Evolutionary conservation across 2,888 invertebrate genomes (phyloP).

Genomic region (Pelosia muscerda): DNA sequence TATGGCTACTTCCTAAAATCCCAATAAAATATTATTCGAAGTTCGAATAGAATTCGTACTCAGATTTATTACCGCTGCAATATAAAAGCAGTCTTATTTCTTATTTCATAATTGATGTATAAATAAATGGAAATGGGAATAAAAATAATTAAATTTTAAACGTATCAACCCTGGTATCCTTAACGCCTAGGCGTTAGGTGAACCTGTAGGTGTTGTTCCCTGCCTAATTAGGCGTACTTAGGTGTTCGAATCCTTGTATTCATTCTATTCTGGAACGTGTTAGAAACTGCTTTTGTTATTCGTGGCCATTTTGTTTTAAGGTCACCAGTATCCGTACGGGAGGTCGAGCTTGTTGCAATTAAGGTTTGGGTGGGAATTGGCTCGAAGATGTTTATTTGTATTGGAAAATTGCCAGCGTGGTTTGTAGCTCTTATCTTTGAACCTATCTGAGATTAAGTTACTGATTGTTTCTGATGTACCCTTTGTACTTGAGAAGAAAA

Average conservation of each 20-base stretch:
- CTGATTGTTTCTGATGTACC: not conserved
- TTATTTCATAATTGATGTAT: not conserved
- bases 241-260: conserved; percentile 82
- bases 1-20: too few relatives aligned
- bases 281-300: conserved; percentile 72
- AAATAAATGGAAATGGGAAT: not conserved
- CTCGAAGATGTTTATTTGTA: conserved; percentile 23
- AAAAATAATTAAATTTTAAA: not conserved
- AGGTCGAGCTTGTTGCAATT: conserved; percentile 50
- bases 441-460: not conserved
- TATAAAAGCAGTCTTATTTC: not conserved
- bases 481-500: not conserved
- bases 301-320: conserved; percentile 38
- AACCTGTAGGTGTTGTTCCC: conserved; percentile 73
- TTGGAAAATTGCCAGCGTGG: conserved; percentile 11
- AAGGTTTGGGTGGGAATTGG: conserved; percentile 28
- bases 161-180: conserved; percentile 64
- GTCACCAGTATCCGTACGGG: conserved; percentile 44
- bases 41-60: too few relatives aligned
- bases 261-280: conserved; percentile 77
- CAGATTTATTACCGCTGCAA: not conserved
- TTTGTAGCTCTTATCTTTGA: conserved; percentile 18
- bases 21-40: too few relatives aligned
- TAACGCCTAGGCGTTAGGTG: conserved; percentile 66
- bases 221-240: conserved; percentile 80